A percentile compares a stretch with the other conserved stretches of the same genome.
phyloP scores from a whole-genome alignment of 2,888 invertebrate genomes.

The Geotrupes spiniger region DNA sequence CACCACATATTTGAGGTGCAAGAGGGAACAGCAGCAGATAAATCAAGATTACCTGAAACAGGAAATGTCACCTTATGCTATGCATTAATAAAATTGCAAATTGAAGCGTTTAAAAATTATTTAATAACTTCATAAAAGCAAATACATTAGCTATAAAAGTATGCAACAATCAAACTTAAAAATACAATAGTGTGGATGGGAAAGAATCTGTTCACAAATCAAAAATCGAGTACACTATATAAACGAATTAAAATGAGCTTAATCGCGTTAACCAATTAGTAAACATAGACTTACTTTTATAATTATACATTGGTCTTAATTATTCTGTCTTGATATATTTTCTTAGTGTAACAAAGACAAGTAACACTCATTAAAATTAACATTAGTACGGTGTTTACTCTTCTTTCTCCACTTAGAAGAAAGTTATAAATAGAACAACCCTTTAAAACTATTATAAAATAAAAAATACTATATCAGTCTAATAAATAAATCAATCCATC shows the following conservation, averaged over 20 bases:
- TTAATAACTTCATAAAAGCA: slow-evolving; percentile 23
- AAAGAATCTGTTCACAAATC: slow-evolving; percentile 1
- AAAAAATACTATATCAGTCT: slow-evolving; percentile 20
- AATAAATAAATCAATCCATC: slow-evolving; percentile 13
- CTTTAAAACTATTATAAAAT: slow-evolving; percentile 15
- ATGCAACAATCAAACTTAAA: slow-evolving; percentile 9
- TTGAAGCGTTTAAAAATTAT: slow-evolving; percentile 23
- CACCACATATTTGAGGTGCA: too few relatives aligned
- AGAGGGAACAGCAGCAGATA: too few relatives aligned
- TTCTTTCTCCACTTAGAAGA: slow-evolving; percentile 16
- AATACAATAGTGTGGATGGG: slow-evolving; percentile 1
- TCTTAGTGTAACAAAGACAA: slow-evolving; percentile 20
- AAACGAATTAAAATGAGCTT: slow-evolving; percentile 2
- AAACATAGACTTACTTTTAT: slow-evolving; percentile 6
- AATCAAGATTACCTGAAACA: too few relatives aligned
- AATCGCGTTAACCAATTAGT: slow-evolving; percentile 1
- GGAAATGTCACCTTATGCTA: too few relatives aligned
- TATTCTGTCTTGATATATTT: slow-evolving; percentile 21
- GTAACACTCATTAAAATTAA: slow-evolving; percentile 21
- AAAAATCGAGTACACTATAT: neutral
- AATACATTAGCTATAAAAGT: slow-evolving; percentile 24
- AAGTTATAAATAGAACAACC: slow-evolving; percentile 18
- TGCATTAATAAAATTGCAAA: slow-evolving; percentile 10
- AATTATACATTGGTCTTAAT: slow-evolving; percentile 20
- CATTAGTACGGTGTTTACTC: slow-evolving; percentile 23